phyloP scores from a whole-genome alignment of 2,797 vertebrate species.

The Lepus townsendii region DNA sequence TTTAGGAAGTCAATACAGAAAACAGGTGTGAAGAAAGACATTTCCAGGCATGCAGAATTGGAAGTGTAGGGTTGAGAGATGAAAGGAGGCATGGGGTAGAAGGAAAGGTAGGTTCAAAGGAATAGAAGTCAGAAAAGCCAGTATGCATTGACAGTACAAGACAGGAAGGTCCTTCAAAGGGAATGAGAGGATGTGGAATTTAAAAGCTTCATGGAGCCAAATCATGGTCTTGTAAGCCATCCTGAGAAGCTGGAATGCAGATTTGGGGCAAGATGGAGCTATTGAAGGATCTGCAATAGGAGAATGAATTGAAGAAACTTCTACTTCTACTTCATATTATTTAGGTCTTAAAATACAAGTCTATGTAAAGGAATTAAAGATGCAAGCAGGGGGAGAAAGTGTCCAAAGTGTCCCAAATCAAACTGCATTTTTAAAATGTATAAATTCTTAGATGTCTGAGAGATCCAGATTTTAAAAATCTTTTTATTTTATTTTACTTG shows the following conservation, averaged over 20 bases:
- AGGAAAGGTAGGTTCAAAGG: not conserved
- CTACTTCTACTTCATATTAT: not conserved
- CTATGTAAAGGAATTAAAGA: not conserved
- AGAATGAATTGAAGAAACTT: not conserved
- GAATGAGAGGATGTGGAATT: not conserved
- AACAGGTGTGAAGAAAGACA: not conserved
- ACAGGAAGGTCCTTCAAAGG: not conserved
- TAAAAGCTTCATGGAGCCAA: not conserved
- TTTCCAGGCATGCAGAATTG: not conserved
- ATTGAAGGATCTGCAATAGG: not conserved
- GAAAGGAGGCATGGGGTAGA: not conserved
- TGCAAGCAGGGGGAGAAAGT: not conserved
- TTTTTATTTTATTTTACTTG: not conserved
- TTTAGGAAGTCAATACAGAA: not conserved
- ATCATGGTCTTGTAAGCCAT: not conserved
- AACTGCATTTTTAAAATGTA: not conserved
- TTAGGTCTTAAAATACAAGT: conserved; percentile 42
- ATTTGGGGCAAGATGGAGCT: not conserved
- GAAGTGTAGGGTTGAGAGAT: not conserved
- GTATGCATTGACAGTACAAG: not conserved
- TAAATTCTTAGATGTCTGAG: not conserved
- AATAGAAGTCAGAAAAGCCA: not conserved
- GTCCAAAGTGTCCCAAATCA: not conserved
- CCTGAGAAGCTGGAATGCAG: not conserved
- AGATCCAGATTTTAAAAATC: not conserved